phyloP scores from a whole-genome alignment of 2,888 invertebrate genomes.

The Sarcophaga variegata region DNA sequence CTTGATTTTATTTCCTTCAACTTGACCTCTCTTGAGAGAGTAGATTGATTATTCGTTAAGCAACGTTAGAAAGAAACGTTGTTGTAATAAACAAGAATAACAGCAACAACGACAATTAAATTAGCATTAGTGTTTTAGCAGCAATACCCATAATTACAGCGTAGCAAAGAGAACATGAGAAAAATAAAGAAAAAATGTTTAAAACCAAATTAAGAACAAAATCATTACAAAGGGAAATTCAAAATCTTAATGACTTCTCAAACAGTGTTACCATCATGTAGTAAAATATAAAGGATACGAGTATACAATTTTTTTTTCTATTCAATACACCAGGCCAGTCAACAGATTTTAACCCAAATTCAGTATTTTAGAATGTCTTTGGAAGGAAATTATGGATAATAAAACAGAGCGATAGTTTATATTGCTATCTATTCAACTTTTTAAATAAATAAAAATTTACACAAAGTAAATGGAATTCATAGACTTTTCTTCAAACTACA shows the following conservation, averaged over 20 bases:
- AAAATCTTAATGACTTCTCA: constrained; percentile 16
- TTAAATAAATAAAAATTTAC: too few relatives aligned
- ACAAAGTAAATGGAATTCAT: too few relatives aligned
- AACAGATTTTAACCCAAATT: too few relatives aligned
- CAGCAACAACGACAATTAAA: constrained; percentile 35
- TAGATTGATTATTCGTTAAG: constrained; percentile 70
- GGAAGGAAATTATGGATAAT: too few relatives aligned
- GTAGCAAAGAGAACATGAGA: constrained; percentile 1
- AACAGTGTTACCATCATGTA: neutral
- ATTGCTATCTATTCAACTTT: too few relatives aligned
- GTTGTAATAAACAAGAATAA: constrained; percentile 7
- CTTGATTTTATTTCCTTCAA: constrained; percentile 73
- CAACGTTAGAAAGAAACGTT: constrained; percentile 39
- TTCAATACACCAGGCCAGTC: too few relatives aligned
- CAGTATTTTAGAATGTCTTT: too few relatives aligned
- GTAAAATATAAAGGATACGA: too few relatives aligned
- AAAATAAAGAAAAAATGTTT: constrained; percentile 3
- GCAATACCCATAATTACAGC: neutral
- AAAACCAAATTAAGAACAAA: constrained; percentile 27
- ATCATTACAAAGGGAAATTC: constrained; percentile 20
- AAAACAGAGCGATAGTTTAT: too few relatives aligned
- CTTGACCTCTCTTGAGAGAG: constrained; percentile 74
- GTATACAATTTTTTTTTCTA: too few relatives aligned
- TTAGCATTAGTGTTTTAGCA: too few relatives aligned
- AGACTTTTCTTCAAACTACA: too few relatives aligned